Evolutionary conservation across 2,797 vertebrate genomes (phyloP).

Genomic region (Fistularia commersonii): DNA sequence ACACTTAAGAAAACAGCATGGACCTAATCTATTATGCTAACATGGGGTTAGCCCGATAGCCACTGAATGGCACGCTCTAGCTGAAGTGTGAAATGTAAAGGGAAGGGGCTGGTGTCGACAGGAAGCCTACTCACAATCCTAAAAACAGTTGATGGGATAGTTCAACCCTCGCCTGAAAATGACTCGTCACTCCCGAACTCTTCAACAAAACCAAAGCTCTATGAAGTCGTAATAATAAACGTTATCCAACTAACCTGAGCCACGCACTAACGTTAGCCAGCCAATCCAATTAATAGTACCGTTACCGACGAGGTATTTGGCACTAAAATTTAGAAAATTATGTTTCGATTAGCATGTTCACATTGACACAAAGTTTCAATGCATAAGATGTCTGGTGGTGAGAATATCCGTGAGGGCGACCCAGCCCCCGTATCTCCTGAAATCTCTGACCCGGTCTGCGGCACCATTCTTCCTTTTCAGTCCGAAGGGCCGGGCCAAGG

Average conservation of each 20-base stretch:
- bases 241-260: conserved; percentile 28
- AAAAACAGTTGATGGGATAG: conserved; percentile 5
- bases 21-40: neutral
- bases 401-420: conserved; percentile 27
- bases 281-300: conserved; percentile 26
- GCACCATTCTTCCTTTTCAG: conserved; percentile 37
- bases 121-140: conserved; percentile 2
- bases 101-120: conserved; percentile 11
- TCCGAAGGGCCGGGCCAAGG: conserved; percentile 61
- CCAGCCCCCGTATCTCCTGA: conserved; percentile 53
- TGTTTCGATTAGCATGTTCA: no score
- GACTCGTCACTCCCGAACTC: conserved; percentile 13
- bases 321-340: conserved; percentile 1
- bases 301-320: conserved; percentile 3
- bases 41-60: conserved; percentile 15
- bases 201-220: neutral
- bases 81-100: conserved; percentile 5
- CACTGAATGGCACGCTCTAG: conserved; percentile 9
- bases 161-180: neutral
- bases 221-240: conserved; percentile 26
- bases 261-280: conserved; percentile 12
- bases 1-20: neutral
- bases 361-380: neutral
- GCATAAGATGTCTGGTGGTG: conserved; percentile 25
- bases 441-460: conserved; percentile 56